Evolutionary conservation across 2,797 vertebrate species (phyloP), one percentile per base, ranked within the genome.

Genomic region (Erpetoichthys calabaricus): DNA sequence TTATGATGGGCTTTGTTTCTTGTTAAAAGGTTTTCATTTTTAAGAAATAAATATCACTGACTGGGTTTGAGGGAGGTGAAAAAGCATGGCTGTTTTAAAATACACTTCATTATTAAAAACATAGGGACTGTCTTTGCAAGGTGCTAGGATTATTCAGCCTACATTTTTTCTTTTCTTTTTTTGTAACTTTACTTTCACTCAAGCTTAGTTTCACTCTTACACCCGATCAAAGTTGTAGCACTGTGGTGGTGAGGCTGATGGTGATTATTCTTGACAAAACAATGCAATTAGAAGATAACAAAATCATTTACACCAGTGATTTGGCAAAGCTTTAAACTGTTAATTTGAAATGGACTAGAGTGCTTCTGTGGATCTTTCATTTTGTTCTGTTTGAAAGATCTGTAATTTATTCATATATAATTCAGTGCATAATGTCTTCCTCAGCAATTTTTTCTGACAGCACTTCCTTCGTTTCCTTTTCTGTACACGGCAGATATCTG

Each of bases 31-130:
- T 3, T 49, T 49, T 49, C 3, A 7, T 49, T 7, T 49, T 49
- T 3, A 49, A 49, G 47, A 49, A 49, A 49, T 69, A 80, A 81
- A 83, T 82, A 83, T 80, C 81, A 81, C 78, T 82, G 79, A 75
- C 71, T 59, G 51, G 57, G 25, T 25, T 25, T 25, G 25, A 25
- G 1, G 25, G 25, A 25, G 25, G 25, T 25, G 25, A 25, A 25
- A 25, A 25, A 25, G 25, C 25, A 25, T 25, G 25, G 25, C 25
- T 25, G 25, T 25, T 25, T 25, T 56, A 47, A 51, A 52, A 9
- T 51, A n/a, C 41, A 9, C 8, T 51, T 9, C 50, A 51, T 3
- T 6, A 51, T 51, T 51, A 51, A 51, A 51, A 51, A 51, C 8
- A 51, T 6, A n/a, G 8, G 50, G 50, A 9, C 50, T 51, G 4